phyloP scores from a whole-genome alignment of 1,140 invertebrate species.

The Calliopsis andreniformis region DNA sequence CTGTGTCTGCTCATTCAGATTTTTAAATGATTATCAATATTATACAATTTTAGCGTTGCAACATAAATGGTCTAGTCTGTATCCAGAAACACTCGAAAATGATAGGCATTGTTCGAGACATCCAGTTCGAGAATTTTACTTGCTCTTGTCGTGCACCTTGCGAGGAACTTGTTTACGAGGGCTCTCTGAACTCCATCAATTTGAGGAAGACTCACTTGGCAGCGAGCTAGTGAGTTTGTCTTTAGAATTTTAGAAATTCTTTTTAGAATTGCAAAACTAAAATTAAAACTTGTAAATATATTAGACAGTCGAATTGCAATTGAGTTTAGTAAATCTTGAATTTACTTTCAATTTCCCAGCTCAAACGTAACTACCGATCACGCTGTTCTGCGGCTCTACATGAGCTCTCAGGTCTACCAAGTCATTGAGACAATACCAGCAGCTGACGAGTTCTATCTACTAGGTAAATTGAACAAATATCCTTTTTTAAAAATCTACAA shows the following conservation, averaged over 20 bases:
- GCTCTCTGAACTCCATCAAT: background rate
- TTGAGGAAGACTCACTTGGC: background rate
- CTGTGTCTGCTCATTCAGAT: no score
- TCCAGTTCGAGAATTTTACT: background rate
- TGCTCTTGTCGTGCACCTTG: conserved; percentile 48
- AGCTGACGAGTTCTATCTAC: conserved; percentile 46
- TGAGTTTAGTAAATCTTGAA: no score
- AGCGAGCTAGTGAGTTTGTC: conserved; percentile 25
- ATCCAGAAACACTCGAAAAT: conserved; percentile 1
- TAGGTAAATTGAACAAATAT: conserved; percentile 42
- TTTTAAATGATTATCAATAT: no score
- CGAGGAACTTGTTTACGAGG: conserved; percentile 3
- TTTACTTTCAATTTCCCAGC: no score
- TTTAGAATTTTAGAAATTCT: no score
- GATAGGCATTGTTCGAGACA: conserved; percentile 14
- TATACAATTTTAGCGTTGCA: conserved; percentile 52
- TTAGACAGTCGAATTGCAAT: no score
- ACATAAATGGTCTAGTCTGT: background rate
- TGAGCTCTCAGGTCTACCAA: conserved; percentile 7
- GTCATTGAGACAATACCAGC: conserved; percentile 16
- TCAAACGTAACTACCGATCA: background rate
- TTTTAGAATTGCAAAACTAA: no score
- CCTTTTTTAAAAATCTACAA: no score
- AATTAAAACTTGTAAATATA: no score
- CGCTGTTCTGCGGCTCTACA: conserved; percentile 37